Percentiles rank a stretch among this genome's conserved stretches.
These are phyloP conservation scores for Rhinoraja longicauda DNA, from an alignment of 2,797 vertebrate genomes.

Conservation along the genomic window DNA sequence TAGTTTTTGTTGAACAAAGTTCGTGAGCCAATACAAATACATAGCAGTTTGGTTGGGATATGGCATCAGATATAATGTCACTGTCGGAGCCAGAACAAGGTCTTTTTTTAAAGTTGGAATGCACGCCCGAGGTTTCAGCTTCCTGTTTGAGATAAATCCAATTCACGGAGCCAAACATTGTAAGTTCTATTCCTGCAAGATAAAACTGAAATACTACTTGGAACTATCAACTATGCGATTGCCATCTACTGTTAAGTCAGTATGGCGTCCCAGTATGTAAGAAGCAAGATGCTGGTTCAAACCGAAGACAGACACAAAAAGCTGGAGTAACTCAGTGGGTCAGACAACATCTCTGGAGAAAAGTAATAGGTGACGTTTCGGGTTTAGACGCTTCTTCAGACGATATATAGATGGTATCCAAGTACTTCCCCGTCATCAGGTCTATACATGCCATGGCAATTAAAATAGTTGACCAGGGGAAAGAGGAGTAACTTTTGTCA, in stretches of 20 bases:
- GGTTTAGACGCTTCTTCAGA: too few species aligned
- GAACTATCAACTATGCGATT: not conserved
- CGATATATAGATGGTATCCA: too few species aligned
- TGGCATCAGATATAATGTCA: not conserved
- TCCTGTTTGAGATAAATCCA: constrained; percentile 12
- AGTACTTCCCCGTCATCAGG: not conserved
- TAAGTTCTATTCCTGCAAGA: not conserved
- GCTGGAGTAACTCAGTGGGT: too few species aligned
- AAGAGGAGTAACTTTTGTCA: not conserved
- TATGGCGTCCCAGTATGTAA: too few species aligned
- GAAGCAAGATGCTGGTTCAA: too few species aligned
- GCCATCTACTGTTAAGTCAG: not conserved
- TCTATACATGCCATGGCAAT: not conserved
- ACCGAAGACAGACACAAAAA: too few species aligned
- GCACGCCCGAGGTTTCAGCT: constrained; percentile 20
- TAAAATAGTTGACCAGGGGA: not conserved
- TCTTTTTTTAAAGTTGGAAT: not conserved
- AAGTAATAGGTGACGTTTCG: too few species aligned
- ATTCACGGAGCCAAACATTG: constrained; percentile 3
- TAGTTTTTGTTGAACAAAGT: not conserved
- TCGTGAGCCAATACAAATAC: constrained; percentile 24
- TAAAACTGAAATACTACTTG: not conserved
- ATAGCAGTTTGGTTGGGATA: not conserved
- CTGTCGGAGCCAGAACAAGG: not conserved
- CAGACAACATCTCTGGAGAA: too few species aligned